phyloP scores from a whole-genome alignment of 2,888 invertebrate genomes.

The Stenolophus ochropezus region DNA sequence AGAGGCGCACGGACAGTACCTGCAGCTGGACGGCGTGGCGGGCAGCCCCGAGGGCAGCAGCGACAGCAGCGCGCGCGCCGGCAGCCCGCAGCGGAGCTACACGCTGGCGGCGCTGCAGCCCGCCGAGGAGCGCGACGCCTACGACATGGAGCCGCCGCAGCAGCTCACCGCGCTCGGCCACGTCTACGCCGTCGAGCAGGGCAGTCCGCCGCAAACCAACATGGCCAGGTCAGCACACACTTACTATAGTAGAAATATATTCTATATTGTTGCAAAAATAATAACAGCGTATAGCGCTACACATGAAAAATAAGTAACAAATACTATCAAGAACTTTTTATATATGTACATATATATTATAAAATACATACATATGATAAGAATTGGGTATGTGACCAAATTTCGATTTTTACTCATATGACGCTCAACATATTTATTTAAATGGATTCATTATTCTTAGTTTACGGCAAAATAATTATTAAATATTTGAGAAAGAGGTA shows the following conservation, averaged over 20 bases:
- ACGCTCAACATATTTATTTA: no score
- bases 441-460: no score
- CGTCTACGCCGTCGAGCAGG: slow-evolving; percentile 23
- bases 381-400: no score
- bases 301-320: no score
- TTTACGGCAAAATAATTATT: no score
- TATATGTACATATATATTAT: no score
- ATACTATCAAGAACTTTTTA: no score
- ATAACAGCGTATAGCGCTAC: no score
- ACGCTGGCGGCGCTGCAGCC: slow-evolving; percentile 49
- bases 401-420: no score
- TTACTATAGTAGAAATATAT: not conserved
- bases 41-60: slow-evolving; percentile 43
- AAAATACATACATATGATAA: no score
- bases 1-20: slow-evolving; percentile 30
- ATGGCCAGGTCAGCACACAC: slow-evolving; percentile 45
- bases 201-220: slow-evolving; percentile 43
- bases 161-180: slow-evolving; percentile 47
- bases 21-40: slow-evolving; percentile 47
- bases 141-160: slow-evolving; percentile 55
- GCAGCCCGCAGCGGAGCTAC: slow-evolving; percentile 28
- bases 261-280: no score
- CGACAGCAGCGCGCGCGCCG: slow-evolving; percentile 10
- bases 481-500: no score
- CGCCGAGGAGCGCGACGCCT: slow-evolving; percentile 45